phyloP scores from a whole-genome alignment of 2,888 invertebrate species.

The Drosophila nr. perissopoda region DNA sequence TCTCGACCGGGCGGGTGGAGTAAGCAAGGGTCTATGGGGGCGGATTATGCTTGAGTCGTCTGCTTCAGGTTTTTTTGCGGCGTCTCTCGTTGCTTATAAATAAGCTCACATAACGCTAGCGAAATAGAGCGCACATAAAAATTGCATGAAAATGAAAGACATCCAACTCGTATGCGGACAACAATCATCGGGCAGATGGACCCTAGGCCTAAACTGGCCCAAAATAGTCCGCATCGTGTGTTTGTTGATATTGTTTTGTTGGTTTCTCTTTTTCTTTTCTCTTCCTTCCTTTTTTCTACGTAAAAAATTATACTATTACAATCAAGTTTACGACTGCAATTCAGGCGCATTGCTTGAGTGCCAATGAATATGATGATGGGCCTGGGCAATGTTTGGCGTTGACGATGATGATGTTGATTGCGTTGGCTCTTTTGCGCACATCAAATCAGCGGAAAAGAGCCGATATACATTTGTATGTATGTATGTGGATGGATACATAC shows the following conservation, averaged over 20 bases:
- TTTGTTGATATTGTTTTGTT: constrained; percentile 20
- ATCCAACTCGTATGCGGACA: constrained; percentile 26
- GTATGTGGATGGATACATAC: not conserved
- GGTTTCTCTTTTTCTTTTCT: constrained; percentile 1
- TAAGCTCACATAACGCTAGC: constrained; percentile 50
- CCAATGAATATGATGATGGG: constrained; percentile 69
- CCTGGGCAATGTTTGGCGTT: constrained; percentile 40
- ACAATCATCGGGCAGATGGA: constrained; percentile 32
- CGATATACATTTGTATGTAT: not conserved
- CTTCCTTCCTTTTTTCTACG: constrained; percentile 30
- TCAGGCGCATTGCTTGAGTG: constrained; percentile 64
- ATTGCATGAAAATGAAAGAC: constrained; percentile 72
- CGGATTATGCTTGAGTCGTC: constrained; percentile 53
- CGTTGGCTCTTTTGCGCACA: constrained; percentile 19
- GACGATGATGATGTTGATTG: constrained; percentile 66
- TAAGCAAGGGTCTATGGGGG: constrained; percentile 50
- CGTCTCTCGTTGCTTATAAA: constrained; percentile 30
- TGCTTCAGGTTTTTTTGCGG: constrained; percentile 10
- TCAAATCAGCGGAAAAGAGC: constrained; percentile 30
- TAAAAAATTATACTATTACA: constrained; percentile 75
- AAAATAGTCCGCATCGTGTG: constrained; percentile 24
- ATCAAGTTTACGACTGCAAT: constrained; percentile 77
- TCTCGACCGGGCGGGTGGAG: constrained; percentile 27
- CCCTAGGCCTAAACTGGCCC: constrained; percentile 10
- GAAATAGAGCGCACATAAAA: constrained; percentile 69